Evolutionary conservation across 2,797 vertebrate genomes (phyloP).

Genomic region (Anabacerthia variegaticeps): DNA sequence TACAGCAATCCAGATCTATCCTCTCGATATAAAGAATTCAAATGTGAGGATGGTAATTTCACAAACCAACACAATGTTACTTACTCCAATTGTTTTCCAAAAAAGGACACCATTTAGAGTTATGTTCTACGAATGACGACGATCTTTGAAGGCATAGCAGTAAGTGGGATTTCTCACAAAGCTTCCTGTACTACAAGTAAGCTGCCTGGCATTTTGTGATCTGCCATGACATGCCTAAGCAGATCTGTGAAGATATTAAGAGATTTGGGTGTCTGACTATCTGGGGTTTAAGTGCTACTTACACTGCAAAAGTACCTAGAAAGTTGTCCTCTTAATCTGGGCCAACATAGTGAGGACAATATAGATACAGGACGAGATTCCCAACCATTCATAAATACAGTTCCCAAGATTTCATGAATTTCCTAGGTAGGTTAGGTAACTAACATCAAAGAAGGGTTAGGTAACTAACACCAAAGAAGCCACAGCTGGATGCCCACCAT

Average conservation of each 20-base stretch:
- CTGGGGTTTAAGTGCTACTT: constrained; percentile 30
- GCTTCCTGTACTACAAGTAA: background rate
- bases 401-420: background rate
- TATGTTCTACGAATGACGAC: background rate
- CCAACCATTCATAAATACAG: background rate
- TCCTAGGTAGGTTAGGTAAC: background rate
- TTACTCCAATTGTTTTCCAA: background rate
- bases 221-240: constrained; percentile 34
- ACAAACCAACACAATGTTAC: background rate
- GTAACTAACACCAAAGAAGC: background rate
- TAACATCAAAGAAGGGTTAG: background rate
- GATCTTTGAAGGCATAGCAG: background rate
- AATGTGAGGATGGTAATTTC: background rate
- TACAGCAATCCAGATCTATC: background rate
- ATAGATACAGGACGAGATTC: background rate
- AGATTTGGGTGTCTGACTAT: background rate
- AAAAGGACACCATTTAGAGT: background rate
- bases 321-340: constrained; percentile 51
- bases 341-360: background rate
- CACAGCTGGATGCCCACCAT: background rate
- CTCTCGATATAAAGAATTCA: background rate
- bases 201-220: constrained; percentile 36
- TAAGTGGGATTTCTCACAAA: background rate
- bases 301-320: constrained; percentile 34
- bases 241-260: background rate